Evolutionary conservation across 2,888 invertebrate species (phyloP).

Genomic region (Eupelmus urozonus): DNA sequence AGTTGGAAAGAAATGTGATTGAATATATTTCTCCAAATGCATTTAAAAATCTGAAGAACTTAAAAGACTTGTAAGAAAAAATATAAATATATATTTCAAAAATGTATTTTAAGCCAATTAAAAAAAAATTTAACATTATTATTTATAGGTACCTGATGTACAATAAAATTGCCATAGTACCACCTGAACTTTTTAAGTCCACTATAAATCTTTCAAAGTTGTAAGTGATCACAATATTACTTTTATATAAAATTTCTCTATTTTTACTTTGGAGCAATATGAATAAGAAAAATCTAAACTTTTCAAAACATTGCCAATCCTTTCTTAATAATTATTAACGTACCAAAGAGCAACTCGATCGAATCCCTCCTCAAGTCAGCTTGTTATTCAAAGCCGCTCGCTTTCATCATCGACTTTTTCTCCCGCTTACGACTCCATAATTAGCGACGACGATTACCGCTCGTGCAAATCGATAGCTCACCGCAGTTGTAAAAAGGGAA

Average conservation of each 20-base stretch:
- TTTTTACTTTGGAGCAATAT: too few relatives aligned
- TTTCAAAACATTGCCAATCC: too few relatives aligned
- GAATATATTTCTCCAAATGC: slow-evolving; percentile 76
- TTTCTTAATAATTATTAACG: too few relatives aligned
- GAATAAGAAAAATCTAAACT: too few relatives aligned
- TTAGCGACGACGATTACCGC: neutral
- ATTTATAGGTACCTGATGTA: slow-evolving; percentile 77
- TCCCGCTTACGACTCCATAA: neutral
- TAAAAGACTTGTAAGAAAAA: slow-evolving; percentile 79
- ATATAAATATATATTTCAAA: slow-evolving; percentile 1
- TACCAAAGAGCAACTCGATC: too few relatives aligned
- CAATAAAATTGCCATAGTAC: slow-evolving; percentile 77
- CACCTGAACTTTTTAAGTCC: slow-evolving; percentile 76
- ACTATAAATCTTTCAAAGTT: slow-evolving; percentile 77
- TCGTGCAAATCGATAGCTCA: too few relatives aligned
- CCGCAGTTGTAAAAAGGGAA: neutral
- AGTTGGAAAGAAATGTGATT: slow-evolving; percentile 76
- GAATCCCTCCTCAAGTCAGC: neutral
- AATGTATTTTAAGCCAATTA: too few relatives aligned
- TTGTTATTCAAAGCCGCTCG: too few relatives aligned
- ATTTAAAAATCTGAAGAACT: slow-evolving; percentile 76
- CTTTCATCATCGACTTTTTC: neutral
- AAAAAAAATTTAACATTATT: neutral
- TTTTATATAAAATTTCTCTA: neutral
- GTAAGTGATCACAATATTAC: slow-evolving; percentile 75